phyloP scores from a whole-genome alignment of 2,888 invertebrate species.

The Campopleginae sp. region DNA sequence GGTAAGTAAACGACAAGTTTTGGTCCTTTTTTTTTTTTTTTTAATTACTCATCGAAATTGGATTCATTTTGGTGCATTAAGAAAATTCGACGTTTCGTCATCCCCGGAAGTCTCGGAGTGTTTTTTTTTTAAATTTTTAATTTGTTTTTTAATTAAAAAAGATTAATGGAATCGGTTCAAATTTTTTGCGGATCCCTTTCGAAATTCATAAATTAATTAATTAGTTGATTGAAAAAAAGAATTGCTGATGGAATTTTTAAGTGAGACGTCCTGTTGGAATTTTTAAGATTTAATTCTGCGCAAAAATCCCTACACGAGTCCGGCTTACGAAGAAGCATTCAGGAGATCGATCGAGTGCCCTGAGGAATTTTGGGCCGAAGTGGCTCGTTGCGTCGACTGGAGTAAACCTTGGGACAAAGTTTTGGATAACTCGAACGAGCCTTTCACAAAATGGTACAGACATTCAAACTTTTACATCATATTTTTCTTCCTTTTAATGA shows the following conservation, averaged over 20 bases:
- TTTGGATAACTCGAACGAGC: constrained; percentile 92
- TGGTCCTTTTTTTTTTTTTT: constrained; percentile 15
- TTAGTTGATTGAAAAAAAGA: too few species aligned
- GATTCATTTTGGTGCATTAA: too few species aligned
- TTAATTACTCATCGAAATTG: too few species aligned
- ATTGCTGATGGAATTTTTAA: not conserved
- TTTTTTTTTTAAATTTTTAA: too few species aligned
- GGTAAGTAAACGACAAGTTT: constrained; percentile 68
- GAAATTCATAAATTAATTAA: too few species aligned
- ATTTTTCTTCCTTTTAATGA: not conserved
- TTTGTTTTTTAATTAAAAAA: too few species aligned
- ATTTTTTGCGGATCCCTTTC: too few species aligned
- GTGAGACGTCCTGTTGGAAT: not conserved
- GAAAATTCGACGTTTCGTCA: too few species aligned
- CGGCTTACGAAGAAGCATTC: constrained; percentile 87
- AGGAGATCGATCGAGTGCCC: constrained; percentile 90
- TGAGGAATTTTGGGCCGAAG: constrained; percentile 94
- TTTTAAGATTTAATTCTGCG: constrained; percentile 77
- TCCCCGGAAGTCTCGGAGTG: too few species aligned
- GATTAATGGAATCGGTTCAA: too few species aligned
- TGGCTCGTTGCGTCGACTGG: constrained; percentile 92
- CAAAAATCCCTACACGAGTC: constrained; percentile 76
- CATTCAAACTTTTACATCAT: constrained; percentile 13
- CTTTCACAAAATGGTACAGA: constrained; percentile 95
- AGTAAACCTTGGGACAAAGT: constrained; percentile 93